Percentiles rank a stretch among this genome's conserved stretches.
These are phyloP conservation scores for Lucilia sericata DNA, from an alignment of 1,140 invertebrate species.

Conservation along the genomic window DNA sequence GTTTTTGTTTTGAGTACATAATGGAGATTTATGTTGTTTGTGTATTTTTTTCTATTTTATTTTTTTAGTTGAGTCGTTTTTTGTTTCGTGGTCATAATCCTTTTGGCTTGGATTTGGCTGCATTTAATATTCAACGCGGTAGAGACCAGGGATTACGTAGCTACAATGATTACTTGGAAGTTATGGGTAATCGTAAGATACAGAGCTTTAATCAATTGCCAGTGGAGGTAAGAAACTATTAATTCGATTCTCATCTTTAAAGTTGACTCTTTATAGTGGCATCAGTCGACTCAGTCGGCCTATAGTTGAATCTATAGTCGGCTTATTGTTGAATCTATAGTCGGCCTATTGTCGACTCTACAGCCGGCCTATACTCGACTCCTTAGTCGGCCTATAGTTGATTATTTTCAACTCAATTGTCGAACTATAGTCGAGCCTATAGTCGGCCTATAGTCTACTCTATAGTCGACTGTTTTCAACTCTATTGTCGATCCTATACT, in stretches of 20 bases:
- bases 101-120: constrained; percentile 86
- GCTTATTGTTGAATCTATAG: no score
- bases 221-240: constrained; percentile 69
- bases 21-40: neutral
- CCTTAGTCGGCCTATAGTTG: no score
- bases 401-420: no score
- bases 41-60: constrained; percentile 37
- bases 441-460: no score
- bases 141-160: constrained; percentile 88
- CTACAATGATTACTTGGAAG: constrained; percentile 83
- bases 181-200: constrained; percentile 79
- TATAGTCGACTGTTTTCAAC: no score
- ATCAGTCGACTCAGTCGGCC: no score
- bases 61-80: constrained; percentile 75
- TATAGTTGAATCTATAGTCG: no score
- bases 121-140: constrained; percentile 89
- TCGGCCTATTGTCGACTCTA: no score
- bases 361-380: no score
- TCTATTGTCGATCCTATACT: no score
- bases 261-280: neutral
- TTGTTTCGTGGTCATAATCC: constrained; percentile 78
- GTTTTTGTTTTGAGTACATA: no score
- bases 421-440: no score
- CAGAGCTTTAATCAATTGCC: constrained; percentile 79
- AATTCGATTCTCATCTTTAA: neutral